A percentile compares a stretch with the other conserved stretches of the same genome.
Evolutionary conservation across 2,888 invertebrate genomes (phyloP).

Genomic region (Fissipunctia ypsillon): DNA sequence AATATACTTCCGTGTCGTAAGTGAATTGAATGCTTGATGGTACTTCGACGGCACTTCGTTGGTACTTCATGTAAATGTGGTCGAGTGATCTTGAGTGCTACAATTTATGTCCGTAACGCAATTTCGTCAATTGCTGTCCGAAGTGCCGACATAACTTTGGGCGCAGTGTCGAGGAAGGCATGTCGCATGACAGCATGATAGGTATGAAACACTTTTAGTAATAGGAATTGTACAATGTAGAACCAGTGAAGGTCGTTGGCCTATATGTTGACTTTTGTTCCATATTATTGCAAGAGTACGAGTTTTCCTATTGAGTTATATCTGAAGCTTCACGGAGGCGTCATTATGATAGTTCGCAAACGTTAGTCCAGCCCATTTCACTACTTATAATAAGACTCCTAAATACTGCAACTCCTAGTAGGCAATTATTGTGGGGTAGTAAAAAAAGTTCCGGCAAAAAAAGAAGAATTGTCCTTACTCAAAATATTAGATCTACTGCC

Average conservation of each 20-base stretch:
- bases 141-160: slow-evolving; percentile 26
- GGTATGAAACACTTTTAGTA: slow-evolving; percentile 22
- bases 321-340: not conserved
- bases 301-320: not conserved
- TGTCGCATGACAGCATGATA: slow-evolving; percentile 10
- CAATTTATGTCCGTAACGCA: slow-evolving; percentile 51
- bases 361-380: not conserved
- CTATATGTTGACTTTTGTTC: not conserved
- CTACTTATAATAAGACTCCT: not conserved
- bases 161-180: not conserved
- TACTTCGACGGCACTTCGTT: slow-evolving; percentile 6
- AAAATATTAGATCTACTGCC: no score
- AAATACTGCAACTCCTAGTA: not conserved
- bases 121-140: slow-evolving; percentile 52
- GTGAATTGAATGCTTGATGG: slow-evolving; percentile 48
- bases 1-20: slow-evolving; percentile 44
- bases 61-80: slow-evolving; percentile 51
- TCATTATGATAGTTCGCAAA: not conserved
- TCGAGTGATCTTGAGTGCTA: slow-evolving; percentile 50
- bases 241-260: not conserved
- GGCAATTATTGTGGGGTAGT: not conserved
- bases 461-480: no score
- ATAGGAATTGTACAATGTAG: slow-evolving; percentile 17
- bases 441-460: no score
- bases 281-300: not conserved